Percentiles rank a stretch among this genome's conserved stretches.
These are phyloP conservation scores for Trachops cirrhosus DNA, from an alignment of 2,797 vertebrate genomes.

Conservation along the genomic window DNA sequence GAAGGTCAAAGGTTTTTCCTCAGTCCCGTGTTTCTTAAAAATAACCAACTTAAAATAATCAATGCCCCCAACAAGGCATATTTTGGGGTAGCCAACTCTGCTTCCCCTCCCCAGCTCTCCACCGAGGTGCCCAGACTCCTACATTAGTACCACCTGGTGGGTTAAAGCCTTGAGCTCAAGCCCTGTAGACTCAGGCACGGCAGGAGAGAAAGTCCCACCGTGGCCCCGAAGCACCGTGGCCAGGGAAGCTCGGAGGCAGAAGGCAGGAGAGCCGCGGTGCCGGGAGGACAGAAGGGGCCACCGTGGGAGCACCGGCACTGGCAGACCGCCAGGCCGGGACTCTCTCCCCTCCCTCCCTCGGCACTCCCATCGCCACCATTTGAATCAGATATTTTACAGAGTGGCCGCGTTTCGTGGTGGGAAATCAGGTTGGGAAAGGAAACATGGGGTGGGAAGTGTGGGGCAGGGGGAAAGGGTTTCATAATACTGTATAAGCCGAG, in stretches of 20 bases:
- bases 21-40: not conserved
- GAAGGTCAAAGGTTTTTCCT: not conserved
- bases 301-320: rapidly evolving
- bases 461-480: not conserved
- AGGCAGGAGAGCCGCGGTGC: not conserved
- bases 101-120: not conserved
- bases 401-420: not conserved
- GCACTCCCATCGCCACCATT: not conserved
- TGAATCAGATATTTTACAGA: not conserved
- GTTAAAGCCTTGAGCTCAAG: not conserved
- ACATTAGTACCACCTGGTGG: not conserved
- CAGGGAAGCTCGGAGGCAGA: not conserved
- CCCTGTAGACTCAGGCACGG: not conserved
- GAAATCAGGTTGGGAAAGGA: not conserved
- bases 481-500: rapidly evolving
- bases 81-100: not conserved
- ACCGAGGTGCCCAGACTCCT: not conserved
- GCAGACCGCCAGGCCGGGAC: not conserved
- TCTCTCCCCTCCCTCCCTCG: not conserved
- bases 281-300: not conserved
- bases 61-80: not conserved
- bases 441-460: not conserved
- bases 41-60: not conserved
- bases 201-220: not conserved
- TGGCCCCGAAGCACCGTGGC: not conserved